A percentile compares a stretch with the other conserved stretches of the same genome.
Conservation (phyloP, 2,888 invertebrate species). For the Drosophila colorata region DNA sequence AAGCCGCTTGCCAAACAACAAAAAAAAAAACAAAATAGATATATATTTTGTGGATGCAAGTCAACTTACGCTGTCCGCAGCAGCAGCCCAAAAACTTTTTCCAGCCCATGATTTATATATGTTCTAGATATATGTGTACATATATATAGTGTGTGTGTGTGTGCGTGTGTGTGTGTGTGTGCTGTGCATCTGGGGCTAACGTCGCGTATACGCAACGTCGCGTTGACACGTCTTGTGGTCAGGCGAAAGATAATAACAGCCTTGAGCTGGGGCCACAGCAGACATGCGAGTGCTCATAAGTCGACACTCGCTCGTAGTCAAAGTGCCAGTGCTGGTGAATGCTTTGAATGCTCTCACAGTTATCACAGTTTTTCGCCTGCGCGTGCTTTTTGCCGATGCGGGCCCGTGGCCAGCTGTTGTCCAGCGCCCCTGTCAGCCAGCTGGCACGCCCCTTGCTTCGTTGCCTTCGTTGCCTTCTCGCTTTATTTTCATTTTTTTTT, state of each 20-base stretch:
- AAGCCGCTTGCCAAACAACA: conserved; percentile 61
- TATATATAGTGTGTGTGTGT: conserved; percentile 14
- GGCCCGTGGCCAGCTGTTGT: conserved; percentile 52
- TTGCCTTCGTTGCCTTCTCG: conserved; percentile 1
- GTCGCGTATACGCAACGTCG: conserved; percentile 51
- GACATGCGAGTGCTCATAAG: conserved; percentile 14
- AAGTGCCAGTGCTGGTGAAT: conserved; percentile 32
- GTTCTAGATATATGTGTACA: conserved; percentile 10
- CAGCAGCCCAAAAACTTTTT: conserved; percentile 50
- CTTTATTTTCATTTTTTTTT: conserved; percentile 44
- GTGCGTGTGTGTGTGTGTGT: conserved; percentile 11
- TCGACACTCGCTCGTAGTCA: conserved; percentile 50
- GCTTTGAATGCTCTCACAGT: conserved; percentile 23
- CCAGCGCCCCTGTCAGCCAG: conserved; percentile 58
- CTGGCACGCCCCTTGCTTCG: conserved; percentile 52
- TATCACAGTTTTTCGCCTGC: conserved; percentile 47
- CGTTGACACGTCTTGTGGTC: conserved; percentile 77
- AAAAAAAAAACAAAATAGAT: conserved; percentile 14
- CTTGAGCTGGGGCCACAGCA: conserved; percentile 13
- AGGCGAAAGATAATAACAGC: conserved; percentile 72
- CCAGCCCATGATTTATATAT: conserved; percentile 63
- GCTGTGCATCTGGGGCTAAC: conserved; percentile 34
- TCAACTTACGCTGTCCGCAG: conserved; percentile 50
- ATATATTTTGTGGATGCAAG: conserved; percentile 48
- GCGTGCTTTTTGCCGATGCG: conserved; percentile 54